Conservation (phyloP, 2,113 vertebrate species). For the Ophthalmolycus amberensis region DNA sequence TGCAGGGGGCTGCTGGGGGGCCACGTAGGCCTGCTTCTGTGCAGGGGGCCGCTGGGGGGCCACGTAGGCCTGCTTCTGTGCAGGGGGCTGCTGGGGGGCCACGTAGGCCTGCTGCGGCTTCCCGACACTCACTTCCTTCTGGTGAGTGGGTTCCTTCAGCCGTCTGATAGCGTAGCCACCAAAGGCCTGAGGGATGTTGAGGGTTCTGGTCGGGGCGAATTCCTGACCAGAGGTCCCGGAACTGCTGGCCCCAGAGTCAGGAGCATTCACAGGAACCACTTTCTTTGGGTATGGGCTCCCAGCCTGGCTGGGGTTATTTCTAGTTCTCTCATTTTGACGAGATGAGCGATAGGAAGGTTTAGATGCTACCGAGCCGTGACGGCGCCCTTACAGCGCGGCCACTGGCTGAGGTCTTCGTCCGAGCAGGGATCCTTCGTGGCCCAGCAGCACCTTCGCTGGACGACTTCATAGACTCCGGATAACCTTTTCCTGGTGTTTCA, state of each 20-base stretch:
- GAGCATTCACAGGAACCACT: background rate
- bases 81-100: background rate
- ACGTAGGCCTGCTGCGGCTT: background rate
- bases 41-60: background rate
- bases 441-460: background rate
- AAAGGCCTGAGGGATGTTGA: slow-evolving; percentile 28
- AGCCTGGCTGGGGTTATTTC: background rate
- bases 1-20: background rate
- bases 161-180: slow-evolving; percentile 60
- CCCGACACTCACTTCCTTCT: background rate
- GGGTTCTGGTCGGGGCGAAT: slow-evolving; percentile 1
- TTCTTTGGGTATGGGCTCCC: fast-evolving
- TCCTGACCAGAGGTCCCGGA: background rate
- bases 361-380: fast-evolving
- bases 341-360: background rate
- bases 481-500: background rate
- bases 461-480: background rate
- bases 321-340: fast-evolving
- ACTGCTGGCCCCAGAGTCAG: background rate
- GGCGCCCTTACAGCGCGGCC: background rate
- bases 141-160: background rate
- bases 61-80: too few species aligned
- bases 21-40: background rate
- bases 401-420: background rate
- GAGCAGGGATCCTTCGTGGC: fast-evolving